A percentile compares a stretch with the other conserved stretches of the same genome.
Evolutionary conservation across 2,113 vertebrate genomes (phyloP).

Genomic region (Daubentonia madagascariensis): DNA sequence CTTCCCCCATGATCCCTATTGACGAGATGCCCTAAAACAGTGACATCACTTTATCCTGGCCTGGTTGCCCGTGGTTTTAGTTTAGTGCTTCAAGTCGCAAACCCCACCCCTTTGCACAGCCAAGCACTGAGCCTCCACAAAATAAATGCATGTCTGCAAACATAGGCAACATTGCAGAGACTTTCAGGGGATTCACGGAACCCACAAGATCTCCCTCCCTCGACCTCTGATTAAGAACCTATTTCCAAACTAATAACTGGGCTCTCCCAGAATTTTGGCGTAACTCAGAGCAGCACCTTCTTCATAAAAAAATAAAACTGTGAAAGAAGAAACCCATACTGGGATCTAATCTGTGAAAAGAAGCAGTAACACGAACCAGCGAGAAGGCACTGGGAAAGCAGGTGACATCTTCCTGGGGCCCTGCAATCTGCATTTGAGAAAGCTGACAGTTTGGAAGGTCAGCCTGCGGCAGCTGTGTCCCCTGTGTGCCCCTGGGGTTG

Average conservation of each 20-base stretch:
- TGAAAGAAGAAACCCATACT: neutral
- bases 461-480: neutral
- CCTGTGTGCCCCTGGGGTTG: slow-evolving; percentile 6
- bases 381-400: neutral
- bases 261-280: neutral
- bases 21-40: neutral
- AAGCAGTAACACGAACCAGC: neutral
- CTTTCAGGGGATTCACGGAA: neutral
- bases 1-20: neutral
- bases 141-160: neutral
- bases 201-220: neutral
- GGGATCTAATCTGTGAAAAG: neutral
- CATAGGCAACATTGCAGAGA: neutral
- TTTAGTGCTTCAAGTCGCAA: neutral
- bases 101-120: neutral
- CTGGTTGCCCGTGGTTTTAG: neutral
- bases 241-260: neutral
- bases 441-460: neutral
- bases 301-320: neutral
- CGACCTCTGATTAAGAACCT: neutral
- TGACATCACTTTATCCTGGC: neutral
- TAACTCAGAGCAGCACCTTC: neutral
- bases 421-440: neutral
- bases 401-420: neutral
- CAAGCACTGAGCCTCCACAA: neutral